Evolutionary conservation across 2,797 vertebrate genomes (phyloP).

Genomic region (Epinephelus coioides): DNA sequence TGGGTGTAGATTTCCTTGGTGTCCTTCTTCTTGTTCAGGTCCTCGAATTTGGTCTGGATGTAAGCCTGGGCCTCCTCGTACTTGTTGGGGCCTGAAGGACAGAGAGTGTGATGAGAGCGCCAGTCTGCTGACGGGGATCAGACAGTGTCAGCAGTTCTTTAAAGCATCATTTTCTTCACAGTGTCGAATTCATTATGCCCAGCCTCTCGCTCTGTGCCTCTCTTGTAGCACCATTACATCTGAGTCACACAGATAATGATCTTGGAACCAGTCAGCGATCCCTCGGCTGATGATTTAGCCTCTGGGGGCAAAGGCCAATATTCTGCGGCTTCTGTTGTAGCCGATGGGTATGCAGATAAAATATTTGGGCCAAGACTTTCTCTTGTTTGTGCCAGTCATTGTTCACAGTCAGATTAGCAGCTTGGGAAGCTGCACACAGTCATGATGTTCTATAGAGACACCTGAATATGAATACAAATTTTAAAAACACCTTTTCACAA

Average conservation of each 20-base stretch:
- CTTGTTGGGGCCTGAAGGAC: constrained; percentile 90
- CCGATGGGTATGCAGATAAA: no score
- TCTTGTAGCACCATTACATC: background rate
- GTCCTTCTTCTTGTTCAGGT: constrained; percentile 99
- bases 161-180: background rate
- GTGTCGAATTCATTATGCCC: background rate
- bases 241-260: background rate
- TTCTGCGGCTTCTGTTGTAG: no score
- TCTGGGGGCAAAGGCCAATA: no score
- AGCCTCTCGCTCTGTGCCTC: background rate
- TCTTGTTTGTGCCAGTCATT: no score
- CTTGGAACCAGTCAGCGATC: no score
- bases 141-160: background rate
- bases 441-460: no score
- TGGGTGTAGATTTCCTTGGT: constrained; percentile 99
- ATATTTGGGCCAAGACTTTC: no score
- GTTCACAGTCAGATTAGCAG: no score
- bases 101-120: constrained; percentile 1
- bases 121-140: background rate
- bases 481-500: no score
- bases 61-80: constrained; percentile 95
- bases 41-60: constrained; percentile 98
- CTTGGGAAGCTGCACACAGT: no score
- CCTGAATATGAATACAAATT: no score
- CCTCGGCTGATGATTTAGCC: no score